Evolutionary conservation across 2,888 invertebrate species (phyloP).

Genomic region (Drosophila merina): DNA sequence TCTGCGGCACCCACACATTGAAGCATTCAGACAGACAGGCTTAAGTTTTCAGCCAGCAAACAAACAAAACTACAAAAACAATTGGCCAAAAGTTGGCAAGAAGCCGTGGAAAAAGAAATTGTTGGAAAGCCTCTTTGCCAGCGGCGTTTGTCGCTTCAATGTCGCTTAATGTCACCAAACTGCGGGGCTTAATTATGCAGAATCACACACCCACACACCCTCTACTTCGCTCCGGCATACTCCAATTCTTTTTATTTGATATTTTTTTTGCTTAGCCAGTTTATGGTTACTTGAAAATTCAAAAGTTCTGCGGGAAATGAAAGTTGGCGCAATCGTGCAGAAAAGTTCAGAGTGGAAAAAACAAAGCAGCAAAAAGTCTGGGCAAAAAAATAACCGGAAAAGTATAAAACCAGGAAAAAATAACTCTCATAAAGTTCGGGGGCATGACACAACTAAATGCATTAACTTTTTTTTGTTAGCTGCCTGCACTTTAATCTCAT

Average conservation of each 20-base stretch:
- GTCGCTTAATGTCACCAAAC: slow-evolving; percentile 69
- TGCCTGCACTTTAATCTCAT: slow-evolving; percentile 61
- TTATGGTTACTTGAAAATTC: slow-evolving; percentile 61
- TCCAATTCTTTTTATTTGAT: neutral
- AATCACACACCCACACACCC: slow-evolving; percentile 30
- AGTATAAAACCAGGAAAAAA: slow-evolving; percentile 13
- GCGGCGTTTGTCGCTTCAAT: slow-evolving; percentile 58
- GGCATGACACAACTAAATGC: slow-evolving; percentile 51
- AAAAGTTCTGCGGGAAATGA: slow-evolving; percentile 68
- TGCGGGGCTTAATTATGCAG: slow-evolving; percentile 68
- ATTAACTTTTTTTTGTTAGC: slow-evolving; percentile 54
- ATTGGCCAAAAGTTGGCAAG: slow-evolving; percentile 42
- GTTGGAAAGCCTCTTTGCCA: slow-evolving; percentile 48
- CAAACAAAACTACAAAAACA: slow-evolving; percentile 68
- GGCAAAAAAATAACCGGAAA: slow-evolving; percentile 7
- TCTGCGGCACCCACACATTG: slow-evolving; percentile 13
- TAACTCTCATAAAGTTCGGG: slow-evolving; percentile 7
- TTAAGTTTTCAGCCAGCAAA: slow-evolving; percentile 64
- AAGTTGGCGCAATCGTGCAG: slow-evolving; percentile 72
- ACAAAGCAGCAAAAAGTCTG: slow-evolving; percentile 11
- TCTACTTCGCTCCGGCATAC: neutral
- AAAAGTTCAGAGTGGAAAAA: slow-evolving; percentile 51
- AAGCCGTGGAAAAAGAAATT: slow-evolving; percentile 26
- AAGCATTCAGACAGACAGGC: slow-evolving; percentile 21
- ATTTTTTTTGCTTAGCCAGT: slow-evolving; percentile 38